Percentiles rank a stretch among this genome's conserved stretches.
Evolutionary conservation across 30 jellyfish, hydroid and myxozoan genomes (phyloP).

Genomic region (Mastigias papua): DNA sequence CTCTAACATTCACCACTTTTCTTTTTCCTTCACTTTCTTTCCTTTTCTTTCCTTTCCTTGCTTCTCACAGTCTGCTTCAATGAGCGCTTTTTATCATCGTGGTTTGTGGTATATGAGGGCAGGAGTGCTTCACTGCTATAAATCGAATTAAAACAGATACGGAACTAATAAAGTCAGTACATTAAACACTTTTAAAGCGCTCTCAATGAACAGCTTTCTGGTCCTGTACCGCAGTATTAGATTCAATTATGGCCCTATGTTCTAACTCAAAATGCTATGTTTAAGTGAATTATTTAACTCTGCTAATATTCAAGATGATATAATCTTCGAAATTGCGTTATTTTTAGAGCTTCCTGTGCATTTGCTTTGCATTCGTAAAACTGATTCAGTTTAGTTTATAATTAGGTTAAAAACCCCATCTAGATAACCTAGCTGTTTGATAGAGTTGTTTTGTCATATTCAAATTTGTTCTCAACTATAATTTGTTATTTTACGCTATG

Average conservation of each 20-base stretch:
- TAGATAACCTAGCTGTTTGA: background rate
- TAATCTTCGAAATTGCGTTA: background rate
- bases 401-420: background rate
- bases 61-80: background rate
- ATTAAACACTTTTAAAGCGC: background rate
- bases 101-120: background rate
- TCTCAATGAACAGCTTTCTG: background rate
- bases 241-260: background rate
- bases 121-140: background rate
- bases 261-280: background rate
- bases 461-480: no score
- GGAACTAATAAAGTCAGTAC: background rate
- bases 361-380: background rate
- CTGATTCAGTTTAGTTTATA: background rate
- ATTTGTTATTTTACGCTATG: no score
- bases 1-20: no score
- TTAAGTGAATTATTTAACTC: background rate
- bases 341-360: conserved; percentile 27
- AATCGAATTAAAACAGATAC: background rate
- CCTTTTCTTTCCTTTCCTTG: no score
- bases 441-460: background rate
- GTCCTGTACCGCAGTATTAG: background rate
- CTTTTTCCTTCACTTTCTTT: no score
- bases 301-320: background rate
- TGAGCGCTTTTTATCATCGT: background rate